Evolutionary conservation across 2,888 invertebrate species (phyloP).

Genomic region (Harpalus rubripes): DNA sequence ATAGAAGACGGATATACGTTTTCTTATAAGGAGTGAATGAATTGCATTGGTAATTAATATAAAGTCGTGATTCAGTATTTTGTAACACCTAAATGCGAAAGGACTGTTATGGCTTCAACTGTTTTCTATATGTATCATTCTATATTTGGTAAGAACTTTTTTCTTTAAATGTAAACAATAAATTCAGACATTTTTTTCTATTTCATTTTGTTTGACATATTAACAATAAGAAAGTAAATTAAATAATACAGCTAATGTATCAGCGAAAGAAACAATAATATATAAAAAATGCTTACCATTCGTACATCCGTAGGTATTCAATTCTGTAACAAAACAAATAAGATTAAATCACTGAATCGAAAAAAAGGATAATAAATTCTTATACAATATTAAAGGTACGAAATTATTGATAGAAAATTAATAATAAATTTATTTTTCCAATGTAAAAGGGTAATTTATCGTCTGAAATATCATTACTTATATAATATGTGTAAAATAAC

Average conservation of each 20-base stretch:
- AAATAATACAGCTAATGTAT: neutral
- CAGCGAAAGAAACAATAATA: neutral
- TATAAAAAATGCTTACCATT: no score
- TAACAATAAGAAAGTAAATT: neutral
- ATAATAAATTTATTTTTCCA: no score
- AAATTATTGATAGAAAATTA: no score
- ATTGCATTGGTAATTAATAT: neutral
- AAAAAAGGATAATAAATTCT: no score
- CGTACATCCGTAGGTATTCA: no score
- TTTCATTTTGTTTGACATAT: neutral
- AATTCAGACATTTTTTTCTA: neutral
- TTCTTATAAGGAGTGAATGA: neutral
- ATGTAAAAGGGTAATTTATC: no score
- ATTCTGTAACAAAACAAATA: no score
- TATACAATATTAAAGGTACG: no score
- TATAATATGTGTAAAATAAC: no score
- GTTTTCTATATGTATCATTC: neutral
- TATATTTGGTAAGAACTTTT: neutral
- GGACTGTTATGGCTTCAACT: neutral
- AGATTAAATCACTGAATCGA: no score
- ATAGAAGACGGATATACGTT: neutral
- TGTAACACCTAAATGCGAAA: neutral
- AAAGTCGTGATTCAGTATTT: neutral
- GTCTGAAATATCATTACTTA: no score
- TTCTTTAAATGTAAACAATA: neutral